Evolutionary conservation across 92 coral and sea anemone genomes (phyloP).

Genomic region (Pocillopora meandrina): DNA sequence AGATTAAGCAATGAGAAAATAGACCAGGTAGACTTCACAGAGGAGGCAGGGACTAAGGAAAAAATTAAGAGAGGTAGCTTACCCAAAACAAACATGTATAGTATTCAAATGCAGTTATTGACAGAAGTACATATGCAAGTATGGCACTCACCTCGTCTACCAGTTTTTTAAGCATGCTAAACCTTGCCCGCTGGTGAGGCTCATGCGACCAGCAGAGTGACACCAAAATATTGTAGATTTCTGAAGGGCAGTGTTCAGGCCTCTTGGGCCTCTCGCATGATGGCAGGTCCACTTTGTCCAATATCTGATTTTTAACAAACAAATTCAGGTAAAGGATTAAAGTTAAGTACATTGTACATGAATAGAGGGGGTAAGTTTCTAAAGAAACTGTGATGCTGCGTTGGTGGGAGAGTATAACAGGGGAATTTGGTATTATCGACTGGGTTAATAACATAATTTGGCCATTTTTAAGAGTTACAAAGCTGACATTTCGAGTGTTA

Average conservation of each 20-base stretch:
- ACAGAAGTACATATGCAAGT: background rate
- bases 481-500: too few relatives aligned
- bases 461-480: too few relatives aligned
- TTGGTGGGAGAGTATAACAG: too few relatives aligned
- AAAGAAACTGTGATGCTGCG: too few relatives aligned
- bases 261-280: slow-evolving; percentile 79
- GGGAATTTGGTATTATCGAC: too few relatives aligned
- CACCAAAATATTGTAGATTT: slow-evolving; percentile 73
- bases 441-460: too few relatives aligned
- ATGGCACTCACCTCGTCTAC: slow-evolving; percentile 67
- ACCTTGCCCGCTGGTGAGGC: slow-evolving; percentile 75
- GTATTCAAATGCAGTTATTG: background rate
- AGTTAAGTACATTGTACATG: too few relatives aligned
- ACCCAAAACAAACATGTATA: background rate
- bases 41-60: too few relatives aligned
- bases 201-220: slow-evolving; percentile 89
- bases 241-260: slow-evolving; percentile 90
- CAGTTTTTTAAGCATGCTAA: slow-evolving; percentile 66
- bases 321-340: background rate
- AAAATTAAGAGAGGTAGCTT: too few relatives aligned
- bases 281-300: slow-evolving; percentile 88
- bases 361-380: too few relatives aligned
- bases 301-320: slow-evolving; percentile 52
- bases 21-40: too few relatives aligned
- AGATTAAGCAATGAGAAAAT: too few relatives aligned